A percentile compares a stretch with the other conserved stretches of the same genome.
phyloP scores from a whole-genome alignment of 1,140 invertebrate genomes.

The Wasmannia auropunctata region DNA sequence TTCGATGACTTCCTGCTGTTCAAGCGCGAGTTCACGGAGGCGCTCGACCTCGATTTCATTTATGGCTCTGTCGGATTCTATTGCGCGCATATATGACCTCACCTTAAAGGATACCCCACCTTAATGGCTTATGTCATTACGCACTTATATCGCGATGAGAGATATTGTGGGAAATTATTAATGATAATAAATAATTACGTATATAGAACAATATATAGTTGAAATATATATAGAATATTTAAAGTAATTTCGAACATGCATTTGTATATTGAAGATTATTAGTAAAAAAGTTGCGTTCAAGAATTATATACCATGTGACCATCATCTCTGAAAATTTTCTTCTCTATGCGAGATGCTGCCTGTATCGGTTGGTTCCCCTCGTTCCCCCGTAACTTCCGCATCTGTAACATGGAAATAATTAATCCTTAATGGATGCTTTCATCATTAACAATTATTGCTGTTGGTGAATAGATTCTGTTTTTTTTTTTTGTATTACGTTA shows the following conservation, averaged over 20 bases:
- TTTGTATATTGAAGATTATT: not conserved
- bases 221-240: not conserved
- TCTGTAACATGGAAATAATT: constrained; percentile 75
- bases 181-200: not conserved
- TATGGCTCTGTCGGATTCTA: constrained; percentile 73
- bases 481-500: not conserved
- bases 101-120: constrained; percentile 65
- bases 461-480: not conserved
- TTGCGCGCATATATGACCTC: constrained; percentile 74
- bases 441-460: not conserved
- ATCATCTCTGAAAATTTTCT: constrained; percentile 75
- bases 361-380: constrained; percentile 79
- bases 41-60: constrained; percentile 79
- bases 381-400: constrained; percentile 81
- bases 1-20: constrained; percentile 83
- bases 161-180: not conserved
- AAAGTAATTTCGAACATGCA: not conserved
- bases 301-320: constrained; percentile 75
- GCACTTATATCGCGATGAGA: not conserved
- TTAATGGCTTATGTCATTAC: constrained; percentile 10
- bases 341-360: constrained; percentile 77
- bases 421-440: not conserved
- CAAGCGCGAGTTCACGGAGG: constrained; percentile 80
- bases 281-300: not conserved
- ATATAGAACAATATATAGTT: not conserved